These are phyloP conservation scores for Onychomys torridus DNA, from an alignment of 2,797 vertebrate species.

Conservation along the genomic window DNA sequence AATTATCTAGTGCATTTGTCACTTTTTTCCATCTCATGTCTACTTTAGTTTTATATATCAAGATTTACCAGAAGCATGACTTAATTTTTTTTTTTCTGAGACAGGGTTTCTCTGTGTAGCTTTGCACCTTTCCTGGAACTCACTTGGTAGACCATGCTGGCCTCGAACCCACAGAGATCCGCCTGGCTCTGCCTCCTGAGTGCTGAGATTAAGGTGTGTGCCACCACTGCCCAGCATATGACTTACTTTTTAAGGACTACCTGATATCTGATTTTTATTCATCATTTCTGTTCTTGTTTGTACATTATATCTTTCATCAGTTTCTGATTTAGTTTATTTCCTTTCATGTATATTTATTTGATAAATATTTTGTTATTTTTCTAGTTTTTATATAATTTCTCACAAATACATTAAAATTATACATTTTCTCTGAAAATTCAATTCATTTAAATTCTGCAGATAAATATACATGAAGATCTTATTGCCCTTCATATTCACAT, in stretches of 20 bases:
- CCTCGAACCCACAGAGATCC: too few relatives aligned
- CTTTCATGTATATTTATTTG: background rate
- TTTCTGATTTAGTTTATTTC: constrained; percentile 13
- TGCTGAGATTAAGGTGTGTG: too few relatives aligned
- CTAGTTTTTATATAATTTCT: constrained; percentile 24
- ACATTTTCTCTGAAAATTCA: background rate
- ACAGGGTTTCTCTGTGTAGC: too few relatives aligned
- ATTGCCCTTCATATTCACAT: background rate
- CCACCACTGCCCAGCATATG: too few relatives aligned
- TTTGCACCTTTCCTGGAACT: too few relatives aligned
- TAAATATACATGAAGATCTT: background rate
- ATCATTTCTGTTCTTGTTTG: constrained; percentile 31
- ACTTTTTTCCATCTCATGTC: background rate
- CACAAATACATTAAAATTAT: background rate
- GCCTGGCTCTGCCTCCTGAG: too few relatives aligned
- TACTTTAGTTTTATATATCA: constrained; percentile 57
- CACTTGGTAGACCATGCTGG: too few relatives aligned
- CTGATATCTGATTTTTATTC: background rate
- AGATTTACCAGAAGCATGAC: background rate
- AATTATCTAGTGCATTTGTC: background rate
- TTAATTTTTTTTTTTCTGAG: too few relatives aligned
- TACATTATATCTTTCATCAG: constrained; percentile 3
- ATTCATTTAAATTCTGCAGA: background rate
- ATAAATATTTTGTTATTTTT: constrained; percentile 28
- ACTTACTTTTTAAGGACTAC: constrained; percentile 34